phyloP scores from a whole-genome alignment of 2,888 invertebrate genomes.

The Tenthredo distinguenda region DNA sequence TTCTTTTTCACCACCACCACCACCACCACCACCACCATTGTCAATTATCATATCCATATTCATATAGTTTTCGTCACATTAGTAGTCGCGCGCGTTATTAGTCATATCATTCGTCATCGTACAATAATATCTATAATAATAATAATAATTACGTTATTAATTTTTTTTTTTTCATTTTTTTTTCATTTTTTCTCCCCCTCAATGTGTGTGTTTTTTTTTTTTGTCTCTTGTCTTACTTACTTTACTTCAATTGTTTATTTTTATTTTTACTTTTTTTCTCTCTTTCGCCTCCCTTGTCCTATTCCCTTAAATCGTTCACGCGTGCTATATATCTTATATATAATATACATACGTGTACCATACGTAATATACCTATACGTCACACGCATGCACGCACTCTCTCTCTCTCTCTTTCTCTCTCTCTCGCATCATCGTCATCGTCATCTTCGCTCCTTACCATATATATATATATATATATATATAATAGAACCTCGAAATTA shows the following conservation, averaged over 20 bases:
- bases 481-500: background rate
- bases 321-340: too few relatives aligned
- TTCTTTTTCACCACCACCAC: slow-evolving; percentile 65
- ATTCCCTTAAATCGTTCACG: background rate
- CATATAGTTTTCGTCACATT: slow-evolving; percentile 63
- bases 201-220: too few relatives aligned
- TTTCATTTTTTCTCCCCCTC: background rate
- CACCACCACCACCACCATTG: slow-evolving; percentile 53
- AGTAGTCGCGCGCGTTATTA: slow-evolving; percentile 60
- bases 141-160: slow-evolving; percentile 63
- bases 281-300: background rate
- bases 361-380: background rate
- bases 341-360: background rate
- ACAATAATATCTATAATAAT: slow-evolving; percentile 71
- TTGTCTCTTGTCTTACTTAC: slow-evolving; percentile 57
- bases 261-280: slow-evolving; percentile 61
- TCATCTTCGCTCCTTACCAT: background rate
- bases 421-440: background rate
- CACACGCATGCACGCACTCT: background rate
- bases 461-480: background rate
- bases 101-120: slow-evolving; percentile 69
- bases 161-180: background rate
- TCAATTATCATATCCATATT: slow-evolving; percentile 73
- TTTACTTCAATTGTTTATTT: slow-evolving; percentile 64
- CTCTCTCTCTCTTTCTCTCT: background rate